Conservation (phyloP, 2,888 invertebrate genomes). For the Caenorhabditis imperialis region DNA sequence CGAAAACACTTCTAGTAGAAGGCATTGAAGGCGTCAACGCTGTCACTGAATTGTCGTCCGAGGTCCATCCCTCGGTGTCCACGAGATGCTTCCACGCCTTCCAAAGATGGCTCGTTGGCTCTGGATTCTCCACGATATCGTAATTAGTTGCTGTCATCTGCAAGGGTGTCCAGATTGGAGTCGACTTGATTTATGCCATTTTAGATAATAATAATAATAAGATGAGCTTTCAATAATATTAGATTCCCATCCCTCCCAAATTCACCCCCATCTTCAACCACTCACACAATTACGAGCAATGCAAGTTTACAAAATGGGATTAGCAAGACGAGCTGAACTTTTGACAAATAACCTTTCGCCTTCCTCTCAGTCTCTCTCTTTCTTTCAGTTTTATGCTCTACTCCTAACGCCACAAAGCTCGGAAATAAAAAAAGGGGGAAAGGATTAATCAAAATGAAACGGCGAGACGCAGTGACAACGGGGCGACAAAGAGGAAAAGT, state of each 20-base stretch:
- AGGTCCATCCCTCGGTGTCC: constrained; percentile 58
- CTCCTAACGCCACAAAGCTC: no score
- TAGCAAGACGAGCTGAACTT: neutral
- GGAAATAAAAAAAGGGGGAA: constrained; percentile 25
- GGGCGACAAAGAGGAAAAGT: no score
- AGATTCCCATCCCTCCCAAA: no score
- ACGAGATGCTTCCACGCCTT: constrained; percentile 54
- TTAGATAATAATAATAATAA: no score
- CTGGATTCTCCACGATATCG: constrained; percentile 46
- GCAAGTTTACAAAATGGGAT: no score
- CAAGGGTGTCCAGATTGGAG: no score
- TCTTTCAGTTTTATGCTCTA: neutral
- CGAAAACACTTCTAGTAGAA: constrained; percentile 54
- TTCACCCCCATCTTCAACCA: no score
- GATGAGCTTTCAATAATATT: no score
- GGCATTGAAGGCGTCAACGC: constrained; percentile 48
- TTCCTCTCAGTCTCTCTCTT: constrained; percentile 4
- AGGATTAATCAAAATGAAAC: constrained; percentile 34
- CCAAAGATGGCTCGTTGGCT: constrained; percentile 47
- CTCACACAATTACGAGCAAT: no score
- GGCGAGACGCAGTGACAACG: constrained; percentile 45
- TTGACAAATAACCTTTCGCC: constrained; percentile 3
- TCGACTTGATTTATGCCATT: no score
- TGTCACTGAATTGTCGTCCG: constrained; percentile 60
- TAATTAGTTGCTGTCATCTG: constrained; percentile 15